Conservation (phyloP, 2,113 vertebrate species). For the Melanotaenia duboulayi region DNA sequence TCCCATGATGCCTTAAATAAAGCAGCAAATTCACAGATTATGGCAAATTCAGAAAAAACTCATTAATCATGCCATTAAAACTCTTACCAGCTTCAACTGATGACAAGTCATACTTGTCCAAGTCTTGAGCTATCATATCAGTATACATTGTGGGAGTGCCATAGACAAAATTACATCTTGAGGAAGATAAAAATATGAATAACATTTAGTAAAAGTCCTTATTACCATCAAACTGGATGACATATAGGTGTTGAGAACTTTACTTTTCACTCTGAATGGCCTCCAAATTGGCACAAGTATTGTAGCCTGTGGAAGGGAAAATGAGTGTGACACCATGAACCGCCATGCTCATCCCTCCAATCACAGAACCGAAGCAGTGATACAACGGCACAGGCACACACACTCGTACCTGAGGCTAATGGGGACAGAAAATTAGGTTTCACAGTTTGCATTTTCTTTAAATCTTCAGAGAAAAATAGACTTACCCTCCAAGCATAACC, state of each 20-base stretch:
- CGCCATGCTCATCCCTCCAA: slow-evolving; percentile 84
- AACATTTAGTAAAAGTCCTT: background rate
- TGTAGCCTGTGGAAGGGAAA: slow-evolving; percentile 84
- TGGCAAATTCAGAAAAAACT: background rate
- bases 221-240: background rate
- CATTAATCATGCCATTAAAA: background rate
- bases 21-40: background rate
- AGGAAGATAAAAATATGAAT: background rate
- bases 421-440: slow-evolving; percentile 6
- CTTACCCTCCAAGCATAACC: slow-evolving; percentile 81
- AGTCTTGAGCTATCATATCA: slow-evolving; percentile 87
- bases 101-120: slow-evolving; percentile 85
- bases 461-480: background rate
- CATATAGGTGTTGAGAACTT: background rate
- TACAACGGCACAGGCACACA: slow-evolving; percentile 86
- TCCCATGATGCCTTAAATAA: slow-evolving; percentile 84
- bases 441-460: background rate
- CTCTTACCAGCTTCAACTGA: slow-evolving; percentile 84
- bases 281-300: slow-evolving; percentile 83
- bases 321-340: slow-evolving; percentile 84
- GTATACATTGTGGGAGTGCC: slow-evolving; percentile 95
- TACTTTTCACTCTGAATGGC: slow-evolving; percentile 90
- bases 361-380: slow-evolving; percentile 91
- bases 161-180: slow-evolving; percentile 82
- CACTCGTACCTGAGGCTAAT: slow-evolving; percentile 74